Evolutionary conservation across 2,888 invertebrate genomes (phyloP).

Genomic region (Archips xylosteana): DNA sequence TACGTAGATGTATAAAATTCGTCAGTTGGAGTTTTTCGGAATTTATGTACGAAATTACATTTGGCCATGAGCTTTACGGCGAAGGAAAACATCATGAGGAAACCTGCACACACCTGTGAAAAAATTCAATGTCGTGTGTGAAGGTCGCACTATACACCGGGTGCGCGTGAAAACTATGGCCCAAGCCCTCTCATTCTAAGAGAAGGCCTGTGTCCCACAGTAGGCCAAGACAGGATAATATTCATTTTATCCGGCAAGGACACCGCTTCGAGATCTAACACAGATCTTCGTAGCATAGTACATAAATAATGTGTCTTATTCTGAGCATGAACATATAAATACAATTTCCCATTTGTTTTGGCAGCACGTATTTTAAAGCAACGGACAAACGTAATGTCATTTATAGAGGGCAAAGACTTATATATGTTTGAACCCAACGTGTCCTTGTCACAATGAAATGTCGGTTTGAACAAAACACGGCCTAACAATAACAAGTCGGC

Average conservation of each 20-base stretch:
- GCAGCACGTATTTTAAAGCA: slow-evolving; percentile 31
- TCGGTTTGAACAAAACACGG: background rate
- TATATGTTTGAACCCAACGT: slow-evolving; percentile 27
- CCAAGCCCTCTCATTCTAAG: too few species aligned
- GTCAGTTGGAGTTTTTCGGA: too few species aligned
- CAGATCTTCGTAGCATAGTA: background rate
- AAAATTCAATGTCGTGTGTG: too few species aligned
- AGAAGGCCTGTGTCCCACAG: too few species aligned
- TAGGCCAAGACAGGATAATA: background rate
- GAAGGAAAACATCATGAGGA: too few species aligned
- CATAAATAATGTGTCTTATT: background rate
- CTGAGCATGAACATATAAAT: slow-evolving; percentile 9
- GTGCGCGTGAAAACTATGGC: too few species aligned
- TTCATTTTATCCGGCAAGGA: background rate
- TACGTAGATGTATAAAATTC: background rate
- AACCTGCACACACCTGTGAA: too few species aligned
- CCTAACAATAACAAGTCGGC: background rate
- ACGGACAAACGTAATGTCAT: slow-evolving; percentile 7
- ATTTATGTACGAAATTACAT: too few species aligned
- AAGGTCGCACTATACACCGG: too few species aligned
- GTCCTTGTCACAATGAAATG: slow-evolving; percentile 14
- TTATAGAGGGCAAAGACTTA: slow-evolving; percentile 35
- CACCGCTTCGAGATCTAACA: background rate
- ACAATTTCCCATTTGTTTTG: slow-evolving; percentile 9
- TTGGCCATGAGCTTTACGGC: too few species aligned